Conservation (phyloP, 1,140 invertebrate genomes). For the Dendroctonus ponderosae region DNA sequence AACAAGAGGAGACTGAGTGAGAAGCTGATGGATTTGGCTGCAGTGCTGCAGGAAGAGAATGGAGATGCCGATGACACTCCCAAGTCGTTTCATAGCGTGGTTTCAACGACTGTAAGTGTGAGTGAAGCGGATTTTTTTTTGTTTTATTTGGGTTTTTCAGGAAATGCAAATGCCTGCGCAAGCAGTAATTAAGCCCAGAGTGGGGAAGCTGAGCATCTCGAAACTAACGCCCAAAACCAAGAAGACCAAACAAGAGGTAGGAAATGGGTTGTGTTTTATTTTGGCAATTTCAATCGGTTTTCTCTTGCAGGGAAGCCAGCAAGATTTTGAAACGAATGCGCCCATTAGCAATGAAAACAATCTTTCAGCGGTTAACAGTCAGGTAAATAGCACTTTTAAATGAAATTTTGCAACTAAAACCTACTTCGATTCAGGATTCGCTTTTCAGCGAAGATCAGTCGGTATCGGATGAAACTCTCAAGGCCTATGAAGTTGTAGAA, state of each 20-base stretch:
- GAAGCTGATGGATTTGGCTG: slow-evolving; percentile 58
- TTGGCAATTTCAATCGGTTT: neutral
- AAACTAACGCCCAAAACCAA: slow-evolving; percentile 10
- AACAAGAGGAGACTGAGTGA: slow-evolving; percentile 76
- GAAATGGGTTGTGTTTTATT: neutral
- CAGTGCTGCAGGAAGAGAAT: slow-evolving; percentile 22
- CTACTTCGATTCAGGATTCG: slow-evolving; percentile 24
- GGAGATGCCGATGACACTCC: slow-evolving; percentile 14
- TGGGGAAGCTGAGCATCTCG: slow-evolving; percentile 11
- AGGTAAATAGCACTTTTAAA: slow-evolving; percentile 21
- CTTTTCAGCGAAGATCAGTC: slow-evolving; percentile 9
- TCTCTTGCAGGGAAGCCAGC: neutral
- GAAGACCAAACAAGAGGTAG: slow-evolving; percentile 9
- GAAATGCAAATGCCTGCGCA: slow-evolving; percentile 14
- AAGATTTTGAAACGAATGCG: neutral
- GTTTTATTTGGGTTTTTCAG: slow-evolving; percentile 14
- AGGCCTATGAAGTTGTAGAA: neutral
- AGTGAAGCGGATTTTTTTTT: neutral
- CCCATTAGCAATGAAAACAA: slow-evolving; percentile 2
- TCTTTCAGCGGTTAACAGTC: slow-evolving; percentile 16
- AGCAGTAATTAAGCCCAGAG: slow-evolving; percentile 9
- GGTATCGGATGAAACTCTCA: neutral
- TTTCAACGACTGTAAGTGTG: neutral
- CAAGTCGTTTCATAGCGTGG: slow-evolving; percentile 1
- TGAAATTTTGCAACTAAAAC: neutral